Base-by-base conservation (phyloP, 2,113 vertebrate genomes). In the Datnioides undecimradiatus region DNA sequence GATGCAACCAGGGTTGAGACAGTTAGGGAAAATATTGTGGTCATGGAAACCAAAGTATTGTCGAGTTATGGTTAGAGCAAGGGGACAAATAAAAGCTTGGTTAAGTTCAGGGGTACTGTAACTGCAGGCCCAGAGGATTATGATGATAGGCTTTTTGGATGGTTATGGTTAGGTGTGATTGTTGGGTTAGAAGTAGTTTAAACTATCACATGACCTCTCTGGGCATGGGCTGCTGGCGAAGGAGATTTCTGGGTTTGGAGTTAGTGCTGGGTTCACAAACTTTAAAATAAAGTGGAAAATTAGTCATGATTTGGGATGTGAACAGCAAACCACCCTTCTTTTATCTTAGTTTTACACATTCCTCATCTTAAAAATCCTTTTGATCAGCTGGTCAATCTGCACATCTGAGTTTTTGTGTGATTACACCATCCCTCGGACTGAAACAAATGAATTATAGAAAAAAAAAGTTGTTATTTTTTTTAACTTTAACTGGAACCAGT, bases 401-500 rank as follows among this genome's bases (percentile, higher is more conserved):
- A 46, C 55, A 55, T 25, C 21, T 54, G 17, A 40, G 36, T 63
- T 46, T 49, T 57, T 45, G 23, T 54, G 48, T 46, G 4, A 70
- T 67, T 52, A 40, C 36, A 9, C 34, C 77, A 31, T 40, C 51
- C 12, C 13, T 65, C 19, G n/a, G 14, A 70, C 51, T 1, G 6
- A 75, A 71, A 54, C 45, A 11, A 80, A 71, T 72, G 8, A 1
- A 27, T 57, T 73, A 72, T 13, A 71, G 4, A 40, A 34, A 27
- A 33, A n/a, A 54, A 79, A 51, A 38, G 33, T 17, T 29, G 6
- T 21, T 21, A 5, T 49, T 38, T 2, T 76, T 49, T 6, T 75
- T 63, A 40, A 23, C 33, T 2, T 57, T 41, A 73, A 71, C 8
- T 58, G 17, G 34, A 87, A 77, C 31, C 19, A 36, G 11, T 34